These are phyloP conservation scores for Drosophila tanythrix DNA, from an alignment of 2,888 invertebrate genomes.

Conservation along the genomic window DNA sequence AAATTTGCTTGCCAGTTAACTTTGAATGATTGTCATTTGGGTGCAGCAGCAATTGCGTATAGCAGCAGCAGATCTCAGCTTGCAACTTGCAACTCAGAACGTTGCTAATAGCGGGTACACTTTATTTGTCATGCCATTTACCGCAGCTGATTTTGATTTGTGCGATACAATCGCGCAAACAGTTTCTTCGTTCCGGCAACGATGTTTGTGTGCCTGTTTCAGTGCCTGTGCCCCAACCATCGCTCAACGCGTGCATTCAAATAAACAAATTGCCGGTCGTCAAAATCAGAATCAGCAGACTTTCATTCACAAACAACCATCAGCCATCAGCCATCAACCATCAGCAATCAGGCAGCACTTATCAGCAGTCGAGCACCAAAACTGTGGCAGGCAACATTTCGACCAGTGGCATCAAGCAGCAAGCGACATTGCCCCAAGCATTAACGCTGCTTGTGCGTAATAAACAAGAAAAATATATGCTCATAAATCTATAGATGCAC, in stretches of 20 bases:
- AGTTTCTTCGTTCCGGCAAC: slow-evolving; percentile 9
- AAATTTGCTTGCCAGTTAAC: slow-evolving; percentile 55
- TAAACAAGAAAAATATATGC: slow-evolving; percentile 26
- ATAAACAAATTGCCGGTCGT: slow-evolving; percentile 68
- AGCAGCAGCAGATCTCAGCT: not conserved
- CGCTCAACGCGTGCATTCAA: slow-evolving; percentile 49
- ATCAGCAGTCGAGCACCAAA: slow-evolving; percentile 5
- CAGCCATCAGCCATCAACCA: slow-evolving; percentile 9
- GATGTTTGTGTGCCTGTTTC: slow-evolving; percentile 2
- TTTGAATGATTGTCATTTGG: slow-evolving; percentile 48
- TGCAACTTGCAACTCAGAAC: slow-evolving; percentile 14
- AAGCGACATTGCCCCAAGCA: slow-evolving; percentile 33
- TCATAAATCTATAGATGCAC: not conserved
- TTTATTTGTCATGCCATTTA: slow-evolving; percentile 69
- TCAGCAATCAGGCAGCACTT: not conserved
- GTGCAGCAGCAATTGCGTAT: slow-evolving; percentile 1
- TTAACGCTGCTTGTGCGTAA: slow-evolving; percentile 58
- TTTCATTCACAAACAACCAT: slow-evolving; percentile 21
- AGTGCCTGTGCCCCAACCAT: not conserved
- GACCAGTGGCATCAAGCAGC: slow-evolving; percentile 1
- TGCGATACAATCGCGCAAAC: slow-evolving; percentile 48
- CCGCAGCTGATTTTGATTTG: slow-evolving; percentile 70
- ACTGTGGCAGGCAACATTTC: slow-evolving; percentile 3
- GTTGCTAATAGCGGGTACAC: slow-evolving; percentile 37
- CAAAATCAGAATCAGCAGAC: slow-evolving; percentile 38